These are phyloP conservation scores for Peromyscus nudipes DNA, from an alignment of 2,797 vertebrate genomes.

Conservation along the genomic window DNA sequence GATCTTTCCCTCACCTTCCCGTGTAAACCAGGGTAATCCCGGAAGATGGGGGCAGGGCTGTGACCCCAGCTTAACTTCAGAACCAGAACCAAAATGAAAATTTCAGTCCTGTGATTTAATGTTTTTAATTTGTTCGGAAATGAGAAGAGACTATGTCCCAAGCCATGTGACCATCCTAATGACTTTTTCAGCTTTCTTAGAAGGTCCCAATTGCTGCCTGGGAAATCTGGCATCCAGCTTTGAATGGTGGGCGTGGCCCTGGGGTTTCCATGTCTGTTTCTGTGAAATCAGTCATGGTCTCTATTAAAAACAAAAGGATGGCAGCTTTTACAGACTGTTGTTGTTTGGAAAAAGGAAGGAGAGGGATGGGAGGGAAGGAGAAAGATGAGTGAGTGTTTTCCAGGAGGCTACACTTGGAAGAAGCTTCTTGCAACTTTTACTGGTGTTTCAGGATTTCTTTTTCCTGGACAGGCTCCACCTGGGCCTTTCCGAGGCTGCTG, in stretches of 20 bases:
- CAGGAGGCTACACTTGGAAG: conserved; percentile 70
- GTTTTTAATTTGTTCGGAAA: conserved; percentile 62
- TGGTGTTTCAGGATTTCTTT: conserved; percentile 77
- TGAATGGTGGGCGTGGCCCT: conserved; percentile 26
- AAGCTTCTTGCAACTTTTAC: conserved; percentile 78
- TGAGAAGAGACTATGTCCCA: conserved; percentile 35
- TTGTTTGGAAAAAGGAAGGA: neutral
- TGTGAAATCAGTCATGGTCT: conserved; percentile 69
- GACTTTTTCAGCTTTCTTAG: conserved; percentile 48
- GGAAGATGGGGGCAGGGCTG: conserved; percentile 7
- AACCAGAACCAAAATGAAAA: conserved; percentile 67
- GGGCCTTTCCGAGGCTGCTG: conserved; percentile 82
- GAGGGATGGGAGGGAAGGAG: neutral
- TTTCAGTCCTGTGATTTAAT: conserved; percentile 37
- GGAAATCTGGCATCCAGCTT: conserved; percentile 63
- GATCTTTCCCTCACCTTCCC: conserved; percentile 60
- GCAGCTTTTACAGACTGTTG: conserved; percentile 72
- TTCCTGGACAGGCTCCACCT: conserved; percentile 82
- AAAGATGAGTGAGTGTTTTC: conserved; percentile 77
- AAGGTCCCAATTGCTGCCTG: conserved; percentile 20
- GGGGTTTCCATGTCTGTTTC: conserved; percentile 53
- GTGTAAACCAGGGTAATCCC: conserved; percentile 53
- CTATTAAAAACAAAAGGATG: conserved; percentile 43
- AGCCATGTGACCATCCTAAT: conserved; percentile 32
- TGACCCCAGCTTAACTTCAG: conserved; percentile 62